Evolutionary conservation across 1,140 invertebrate genomes (phyloP).

Genomic region (Drosophila hydei): DNA sequence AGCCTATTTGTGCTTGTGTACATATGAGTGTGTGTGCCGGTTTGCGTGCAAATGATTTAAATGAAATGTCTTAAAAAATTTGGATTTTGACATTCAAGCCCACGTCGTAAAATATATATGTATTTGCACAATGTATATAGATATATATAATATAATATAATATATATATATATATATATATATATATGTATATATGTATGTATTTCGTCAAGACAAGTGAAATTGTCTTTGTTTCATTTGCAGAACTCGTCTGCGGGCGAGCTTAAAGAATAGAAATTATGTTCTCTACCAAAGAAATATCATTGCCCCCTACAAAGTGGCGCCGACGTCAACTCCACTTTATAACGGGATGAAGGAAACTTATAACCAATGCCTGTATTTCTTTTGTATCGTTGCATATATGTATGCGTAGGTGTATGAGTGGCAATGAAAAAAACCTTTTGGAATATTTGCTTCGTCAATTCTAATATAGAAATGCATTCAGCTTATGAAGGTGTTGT

Average conservation of each 20-base stretch:
- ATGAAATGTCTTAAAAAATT: constrained; percentile 63
- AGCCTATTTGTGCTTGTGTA: constrained; percentile 38
- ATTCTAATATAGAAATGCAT: constrained; percentile 39
- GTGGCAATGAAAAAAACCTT: constrained; percentile 68
- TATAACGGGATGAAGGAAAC: constrained; percentile 40
- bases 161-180: too few relatives aligned
- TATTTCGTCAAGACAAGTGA: constrained; percentile 62
- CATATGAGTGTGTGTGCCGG: constrained; percentile 1
- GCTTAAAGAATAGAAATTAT: constrained; percentile 73
- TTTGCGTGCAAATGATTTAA: constrained; percentile 60
- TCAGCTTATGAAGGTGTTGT: constrained; percentile 26
- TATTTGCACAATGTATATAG: too few relatives aligned
- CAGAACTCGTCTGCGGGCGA: constrained; percentile 44
- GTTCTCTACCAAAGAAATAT: constrained; percentile 70
- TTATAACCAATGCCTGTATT: constrained; percentile 11
- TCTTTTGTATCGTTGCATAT: constrained; percentile 27
- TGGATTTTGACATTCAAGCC: constrained; percentile 47
- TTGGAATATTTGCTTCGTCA: constrained; percentile 65
- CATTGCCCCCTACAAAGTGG: constrained; percentile 9
- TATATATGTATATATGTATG: constrained; percentile 17
- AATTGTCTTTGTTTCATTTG: constrained; percentile 73
- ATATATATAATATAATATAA: too few relatives aligned
- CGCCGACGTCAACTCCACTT: constrained; percentile 9
- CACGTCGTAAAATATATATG: too few relatives aligned
- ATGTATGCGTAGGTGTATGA: constrained; percentile 40